Base-by-base conservation (phyloP, 2,113 vertebrate species). In the Lathamus discolor region DNA sequence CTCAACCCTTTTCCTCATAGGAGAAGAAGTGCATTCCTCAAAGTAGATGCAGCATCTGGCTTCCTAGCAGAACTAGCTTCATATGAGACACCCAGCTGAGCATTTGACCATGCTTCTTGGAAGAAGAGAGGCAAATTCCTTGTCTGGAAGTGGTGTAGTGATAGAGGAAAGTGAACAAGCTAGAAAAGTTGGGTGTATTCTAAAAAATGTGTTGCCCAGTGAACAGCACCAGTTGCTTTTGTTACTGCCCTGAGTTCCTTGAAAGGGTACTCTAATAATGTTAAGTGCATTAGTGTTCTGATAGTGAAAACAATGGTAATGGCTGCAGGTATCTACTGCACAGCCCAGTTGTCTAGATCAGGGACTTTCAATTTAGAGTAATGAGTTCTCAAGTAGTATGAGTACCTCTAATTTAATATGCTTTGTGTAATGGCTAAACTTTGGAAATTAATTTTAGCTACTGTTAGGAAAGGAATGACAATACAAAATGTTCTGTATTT, bases 341-440 rank as follows among this genome's bases (percentile, higher is more conserved):
- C 44, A 77, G 27, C 64, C 37, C 61, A 57, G 24, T 13, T 11
- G 1, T 43, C 35, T 77, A 25, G 18, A 54, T 63, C 14, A 63
- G 37, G 67, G 49, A 83, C 72, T 93, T 80, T 95, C 59, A 73
- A 2, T 86, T 92, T 86, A 93, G 93, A 79, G 92, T 76, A 90
- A 92, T 86, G 48, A 69, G 59, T 90, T 95, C 64, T 55, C 22
- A n/a, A 20, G 46, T 59, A 85, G 61, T 83, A 93, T 76, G 63
- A 76, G 7, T 72, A 43, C 27, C 41, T 77, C 44, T 80, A 10
- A 44, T 69, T 80, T 78, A 44, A 31, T 84, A 51, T 39, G 59
- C 51, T 74, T 92, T 72, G 48, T 87, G 33, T 68, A 91, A 61
- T 79, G 52, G 6, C 35, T 72, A 76, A 93, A 69, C 52, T 79